These are phyloP conservation scores for Cephus pygmeus DNA, from an alignment of 2,888 invertebrate species.

Conservation along the genomic window DNA sequence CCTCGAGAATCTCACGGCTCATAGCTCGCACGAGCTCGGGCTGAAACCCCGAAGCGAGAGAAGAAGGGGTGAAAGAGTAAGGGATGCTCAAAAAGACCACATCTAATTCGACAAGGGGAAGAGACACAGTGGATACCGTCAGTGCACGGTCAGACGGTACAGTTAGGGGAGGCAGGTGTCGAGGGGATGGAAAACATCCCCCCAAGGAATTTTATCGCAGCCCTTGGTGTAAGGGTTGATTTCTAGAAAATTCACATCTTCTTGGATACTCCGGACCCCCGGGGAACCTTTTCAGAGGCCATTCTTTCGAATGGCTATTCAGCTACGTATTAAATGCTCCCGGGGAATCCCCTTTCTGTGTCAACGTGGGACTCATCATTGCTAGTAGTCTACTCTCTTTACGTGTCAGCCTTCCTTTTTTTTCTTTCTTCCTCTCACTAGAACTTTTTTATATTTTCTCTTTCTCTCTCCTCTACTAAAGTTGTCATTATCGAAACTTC, in stretches of 20 bases:
- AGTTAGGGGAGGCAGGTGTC: background rate
- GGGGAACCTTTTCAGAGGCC: constrained; percentile 34
- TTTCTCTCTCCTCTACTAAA: constrained; percentile 29
- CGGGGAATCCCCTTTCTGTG: constrained; percentile 30
- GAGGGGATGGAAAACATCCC: background rate
- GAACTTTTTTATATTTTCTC: constrained; percentile 20
- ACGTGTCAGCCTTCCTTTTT: constrained; percentile 8
- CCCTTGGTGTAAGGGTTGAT: background rate
- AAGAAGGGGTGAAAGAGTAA: background rate
- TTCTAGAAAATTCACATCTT: background rate
- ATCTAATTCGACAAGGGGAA: background rate
- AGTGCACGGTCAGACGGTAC: background rate
- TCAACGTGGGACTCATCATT: constrained; percentile 51
- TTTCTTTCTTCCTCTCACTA: background rate
- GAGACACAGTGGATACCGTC: background rate
- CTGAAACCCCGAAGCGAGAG: background rate
- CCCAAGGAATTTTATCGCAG: background rate
- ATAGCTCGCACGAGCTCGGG: background rate
- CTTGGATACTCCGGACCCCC: constrained; percentile 20
- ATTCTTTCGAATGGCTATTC: constrained; percentile 57
- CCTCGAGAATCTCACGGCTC: background rate
- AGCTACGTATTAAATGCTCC: constrained; percentile 55
- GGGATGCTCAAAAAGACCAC: background rate
- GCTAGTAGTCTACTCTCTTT: constrained; percentile 28
- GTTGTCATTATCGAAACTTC: background rate